Conservation (phyloP, 1,140 invertebrate species). For the Heliconius melpomene region DNA sequence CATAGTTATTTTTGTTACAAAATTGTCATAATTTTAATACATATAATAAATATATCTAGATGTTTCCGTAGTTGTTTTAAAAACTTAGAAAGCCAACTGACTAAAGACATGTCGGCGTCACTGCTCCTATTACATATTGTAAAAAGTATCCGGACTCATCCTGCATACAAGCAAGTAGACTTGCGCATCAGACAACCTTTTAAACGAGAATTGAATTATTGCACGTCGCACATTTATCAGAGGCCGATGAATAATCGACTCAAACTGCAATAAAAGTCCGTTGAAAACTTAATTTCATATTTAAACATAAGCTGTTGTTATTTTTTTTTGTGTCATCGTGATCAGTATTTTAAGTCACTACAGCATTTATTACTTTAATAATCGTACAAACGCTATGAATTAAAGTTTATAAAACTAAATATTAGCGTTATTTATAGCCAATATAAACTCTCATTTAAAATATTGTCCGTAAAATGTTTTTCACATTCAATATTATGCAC, state of each 20-base stretch:
- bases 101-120: slow-evolving; percentile 9
- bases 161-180: slow-evolving; percentile 22
- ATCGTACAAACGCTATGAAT: slow-evolving; percentile 22
- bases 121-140: slow-evolving; percentile 17
- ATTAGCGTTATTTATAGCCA: slow-evolving; percentile 15
- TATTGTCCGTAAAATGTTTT: slow-evolving; percentile 20
- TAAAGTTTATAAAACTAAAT: slow-evolving; percentile 13
- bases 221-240: slow-evolving; percentile 73
- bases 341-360: slow-evolving; percentile 30
- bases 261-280: slow-evolving; percentile 66
- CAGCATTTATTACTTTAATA: slow-evolving; percentile 25
- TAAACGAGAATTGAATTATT: slow-evolving; percentile 75
- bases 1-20: neutral
- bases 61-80: neutral
- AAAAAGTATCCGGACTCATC: slow-evolving; percentile 26
- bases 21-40: neutral
- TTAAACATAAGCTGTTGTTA: slow-evolving; percentile 68
- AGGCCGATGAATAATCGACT: slow-evolving; percentile 67
- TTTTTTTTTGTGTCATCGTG: slow-evolving; percentile 42
- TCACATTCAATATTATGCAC: slow-evolving; percentile 20
- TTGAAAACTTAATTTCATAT: slow-evolving; percentile 76
- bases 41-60: slow-evolving; percentile 1
- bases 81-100: slow-evolving; percentile 5
- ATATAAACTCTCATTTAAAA: slow-evolving; percentile 22
- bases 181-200: slow-evolving; percentile 55